Evolutionary conservation across 2,113 vertebrate genomes (phyloP), one percentile per base, ranked within the genome.

Genomic region (Baryphthengus martii): DNA sequence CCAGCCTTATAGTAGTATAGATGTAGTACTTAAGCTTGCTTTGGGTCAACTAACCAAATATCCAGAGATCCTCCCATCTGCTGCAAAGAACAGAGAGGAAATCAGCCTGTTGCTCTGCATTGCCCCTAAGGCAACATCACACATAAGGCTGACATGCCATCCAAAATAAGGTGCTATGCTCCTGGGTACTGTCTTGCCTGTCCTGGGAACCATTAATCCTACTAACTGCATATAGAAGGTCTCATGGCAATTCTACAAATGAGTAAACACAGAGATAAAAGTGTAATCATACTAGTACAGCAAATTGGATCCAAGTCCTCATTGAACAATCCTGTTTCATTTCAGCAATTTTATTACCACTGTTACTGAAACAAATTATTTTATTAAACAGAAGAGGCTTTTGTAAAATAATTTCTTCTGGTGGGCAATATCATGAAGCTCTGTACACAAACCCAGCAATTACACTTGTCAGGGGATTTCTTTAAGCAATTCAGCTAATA

Each of bases 261-360:
- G 98, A 98, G 98, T 98, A 98, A 98, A 98, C 98, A 98, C 96
- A 11, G 70, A 98, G 97, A 97, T 97, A 98, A 97, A 97, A 98
- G 90, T 97, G 95, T 98, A 98, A 98, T 98, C 88, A 39, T 94
- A 97, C 95, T 97, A 98, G 97, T 81, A 92, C 53, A 95, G 97
- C 97, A 98, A 98, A 98, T 98, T 98, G 98, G 98, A 98, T 98
- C 98, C 96, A 88, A 92, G 90, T 98, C 93, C 96, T 98, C 97
- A 96, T 91, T 97, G 98, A 98, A 96, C 97, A 97, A 98, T 97
- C 97, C 96, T 95, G 97, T 98, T 98, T 98, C 98, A 98, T 97
- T 98, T 97, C 97, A 98, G 98, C 98, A 98, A 98, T 98, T 98
- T 98, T 98, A 98, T 98, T 98, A 98, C 98, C 97, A 96, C 97